Percentiles rank a stretch among this genome's conserved stretches.
phyloP scores from a whole-genome alignment of 1,140 invertebrate species.

The Dysdera silvatica region DNA sequence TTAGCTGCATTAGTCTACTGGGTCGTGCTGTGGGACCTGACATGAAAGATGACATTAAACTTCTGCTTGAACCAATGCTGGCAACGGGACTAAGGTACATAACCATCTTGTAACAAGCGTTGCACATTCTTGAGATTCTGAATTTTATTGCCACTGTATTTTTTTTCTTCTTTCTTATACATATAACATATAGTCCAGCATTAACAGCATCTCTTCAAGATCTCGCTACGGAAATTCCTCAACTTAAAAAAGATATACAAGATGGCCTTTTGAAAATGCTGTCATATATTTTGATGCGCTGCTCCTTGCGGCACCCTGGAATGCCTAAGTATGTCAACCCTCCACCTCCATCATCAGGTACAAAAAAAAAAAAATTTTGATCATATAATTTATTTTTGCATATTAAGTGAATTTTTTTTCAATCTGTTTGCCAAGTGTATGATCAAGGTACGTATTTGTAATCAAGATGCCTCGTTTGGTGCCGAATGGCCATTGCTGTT shows the following conservation, averaged over 20 bases:
- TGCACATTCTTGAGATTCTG: background rate
- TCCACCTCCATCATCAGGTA: slow-evolving; percentile 34
- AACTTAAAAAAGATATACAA: slow-evolving; percentile 80
- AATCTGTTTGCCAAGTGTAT: too few relatives aligned
- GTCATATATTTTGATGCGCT: slow-evolving; percentile 80
- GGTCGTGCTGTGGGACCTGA: slow-evolving; percentile 71
- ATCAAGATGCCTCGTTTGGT: too few relatives aligned
- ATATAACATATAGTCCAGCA: slow-evolving; percentile 63
- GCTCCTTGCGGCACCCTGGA: slow-evolving; percentile 68
- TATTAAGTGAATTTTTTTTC: too few relatives aligned
- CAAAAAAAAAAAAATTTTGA: too few relatives aligned
- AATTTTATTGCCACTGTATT: too few relatives aligned
- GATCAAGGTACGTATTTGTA: too few relatives aligned
- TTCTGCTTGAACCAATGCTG: slow-evolving; percentile 84
- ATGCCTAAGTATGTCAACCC: slow-evolving; percentile 48
- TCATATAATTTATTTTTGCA: too few relatives aligned
- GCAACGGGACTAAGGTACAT: slow-evolving; percentile 62
- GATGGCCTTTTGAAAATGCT: slow-evolving; percentile 82
- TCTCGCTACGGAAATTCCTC: slow-evolving; percentile 76
- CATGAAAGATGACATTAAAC: slow-evolving; percentile 67
- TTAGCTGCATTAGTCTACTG: slow-evolving; percentile 88
- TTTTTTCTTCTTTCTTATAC: too few relatives aligned
- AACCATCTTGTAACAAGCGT: background rate
- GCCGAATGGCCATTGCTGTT: background rate
- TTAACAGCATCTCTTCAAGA: slow-evolving; percentile 84